A percentile compares a stretch with the other conserved stretches of the same genome.
Evolutionary conservation across 1,140 invertebrate species (phyloP).

Genomic region (Pseudoatta argentina): DNA sequence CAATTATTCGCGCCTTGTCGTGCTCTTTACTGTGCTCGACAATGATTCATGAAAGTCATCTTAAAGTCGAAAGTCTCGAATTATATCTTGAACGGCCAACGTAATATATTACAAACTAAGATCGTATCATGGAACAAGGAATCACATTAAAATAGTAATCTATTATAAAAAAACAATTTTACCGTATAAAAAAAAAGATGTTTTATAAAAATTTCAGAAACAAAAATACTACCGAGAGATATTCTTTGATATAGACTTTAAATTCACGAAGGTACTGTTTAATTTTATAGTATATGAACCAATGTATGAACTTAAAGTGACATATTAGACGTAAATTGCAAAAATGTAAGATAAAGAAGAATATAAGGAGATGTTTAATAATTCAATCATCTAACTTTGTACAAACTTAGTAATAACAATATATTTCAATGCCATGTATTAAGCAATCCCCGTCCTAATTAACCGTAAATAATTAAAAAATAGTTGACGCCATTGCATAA

Average conservation of each 20-base stretch:
- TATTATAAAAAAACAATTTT: background rate
- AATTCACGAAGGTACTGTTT: constrained; percentile 14
- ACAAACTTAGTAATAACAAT: background rate
- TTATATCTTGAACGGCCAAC: background rate
- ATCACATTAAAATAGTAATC: background rate
- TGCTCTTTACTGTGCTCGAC: background rate
- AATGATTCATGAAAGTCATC: constrained; percentile 45
- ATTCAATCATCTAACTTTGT: background rate
- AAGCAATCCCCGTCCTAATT: background rate
- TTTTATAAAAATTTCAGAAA: background rate
- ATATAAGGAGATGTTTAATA: background rate
- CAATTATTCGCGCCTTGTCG: background rate
- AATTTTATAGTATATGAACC: background rate
- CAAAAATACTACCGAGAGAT: background rate
- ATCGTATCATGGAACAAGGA: background rate
- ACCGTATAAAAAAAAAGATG: background rate
- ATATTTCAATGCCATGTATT: background rate
- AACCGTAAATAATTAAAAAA: background rate
- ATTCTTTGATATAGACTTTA: background rate
- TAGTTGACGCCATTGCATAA: background rate
- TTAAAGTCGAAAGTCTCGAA: constrained; percentile 48
- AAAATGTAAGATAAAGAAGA: background rate
- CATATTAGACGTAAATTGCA: background rate
- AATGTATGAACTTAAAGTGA: background rate
- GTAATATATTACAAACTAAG: background rate